phyloP scores from a whole-genome alignment of 2,888 invertebrate species.

The Saturnia japonica region DNA sequence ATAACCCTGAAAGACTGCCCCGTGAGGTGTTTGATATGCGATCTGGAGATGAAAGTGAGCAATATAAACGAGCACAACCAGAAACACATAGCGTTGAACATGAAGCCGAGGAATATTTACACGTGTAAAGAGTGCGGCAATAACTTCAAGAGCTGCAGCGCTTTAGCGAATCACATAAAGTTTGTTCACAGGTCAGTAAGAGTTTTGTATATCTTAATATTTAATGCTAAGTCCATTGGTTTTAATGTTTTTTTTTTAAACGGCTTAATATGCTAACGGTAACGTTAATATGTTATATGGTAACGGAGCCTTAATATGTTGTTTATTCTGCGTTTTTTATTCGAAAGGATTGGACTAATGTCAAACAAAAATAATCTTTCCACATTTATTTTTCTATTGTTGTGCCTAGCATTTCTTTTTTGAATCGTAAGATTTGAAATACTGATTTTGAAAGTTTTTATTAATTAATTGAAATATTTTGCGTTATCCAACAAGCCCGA shows the following conservation, averaged over 20 bases:
- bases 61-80: slow-evolving; percentile 72
- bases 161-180: slow-evolving; percentile 70
- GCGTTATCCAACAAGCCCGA: too few species aligned
- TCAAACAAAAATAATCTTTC: too few species aligned
- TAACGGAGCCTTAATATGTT: too few species aligned
- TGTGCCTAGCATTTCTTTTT: too few species aligned
- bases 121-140: slow-evolving; percentile 70
- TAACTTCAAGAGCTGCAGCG: slow-evolving; percentile 68
- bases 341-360: too few species aligned
- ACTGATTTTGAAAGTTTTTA: too few species aligned
- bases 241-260: neutral
- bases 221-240: neutral
- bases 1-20: slow-evolving; percentile 70
- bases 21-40: slow-evolving; percentile 73
- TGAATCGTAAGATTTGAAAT: too few species aligned
- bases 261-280: too few species aligned
- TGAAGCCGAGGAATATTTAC: slow-evolving; percentile 72
- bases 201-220: neutral
- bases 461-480: too few species aligned
- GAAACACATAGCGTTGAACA: slow-evolving; percentile 63
- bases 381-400: too few species aligned
- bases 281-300: too few species aligned
- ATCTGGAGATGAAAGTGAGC: slow-evolving; percentile 71
- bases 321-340: too few species aligned
- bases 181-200: slow-evolving; percentile 58